phyloP scores from a whole-genome alignment of 2,888 invertebrate species.

The Lamellibrachia satsuma region DNA sequence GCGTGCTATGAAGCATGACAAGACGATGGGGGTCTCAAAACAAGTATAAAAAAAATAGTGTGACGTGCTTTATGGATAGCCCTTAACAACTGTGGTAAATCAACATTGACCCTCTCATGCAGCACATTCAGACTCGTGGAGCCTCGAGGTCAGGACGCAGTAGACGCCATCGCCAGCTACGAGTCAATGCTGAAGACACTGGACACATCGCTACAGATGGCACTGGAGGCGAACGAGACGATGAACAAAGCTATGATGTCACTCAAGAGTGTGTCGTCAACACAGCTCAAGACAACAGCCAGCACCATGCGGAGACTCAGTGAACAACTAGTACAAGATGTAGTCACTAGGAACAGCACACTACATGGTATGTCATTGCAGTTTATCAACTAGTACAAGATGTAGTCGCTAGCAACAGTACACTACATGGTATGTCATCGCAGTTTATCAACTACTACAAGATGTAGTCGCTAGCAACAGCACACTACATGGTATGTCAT shows the following conservation, averaged over 20 bases:
- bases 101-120: neutral
- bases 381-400: neutral
- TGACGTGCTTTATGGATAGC: too few relatives aligned
- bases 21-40: too few relatives aligned
- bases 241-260: slow-evolving; percentile 32
- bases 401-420: too few relatives aligned
- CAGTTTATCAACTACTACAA: too few relatives aligned
- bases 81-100: neutral
- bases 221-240: slow-evolving; percentile 41
- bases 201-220: slow-evolving; percentile 36
- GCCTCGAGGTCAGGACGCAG: slow-evolving; percentile 43
- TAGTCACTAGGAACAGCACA: neutral
- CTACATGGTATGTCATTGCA: neutral
- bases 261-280: slow-evolving; percentile 31
- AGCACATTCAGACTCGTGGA: slow-evolving; percentile 42
- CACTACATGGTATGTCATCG: too few relatives aligned
- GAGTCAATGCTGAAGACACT: slow-evolving; percentile 38
- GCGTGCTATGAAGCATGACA: too few relatives aligned
- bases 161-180: slow-evolving; percentile 44
- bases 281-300: slow-evolving; percentile 27
- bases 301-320: neutral
- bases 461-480: too few relatives aligned
- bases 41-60: too few relatives aligned
- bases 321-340: neutral
- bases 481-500: too few relatives aligned